Conservation (phyloP, 2,888 invertebrate species). For the Pardosa pseudoannulata region DNA sequence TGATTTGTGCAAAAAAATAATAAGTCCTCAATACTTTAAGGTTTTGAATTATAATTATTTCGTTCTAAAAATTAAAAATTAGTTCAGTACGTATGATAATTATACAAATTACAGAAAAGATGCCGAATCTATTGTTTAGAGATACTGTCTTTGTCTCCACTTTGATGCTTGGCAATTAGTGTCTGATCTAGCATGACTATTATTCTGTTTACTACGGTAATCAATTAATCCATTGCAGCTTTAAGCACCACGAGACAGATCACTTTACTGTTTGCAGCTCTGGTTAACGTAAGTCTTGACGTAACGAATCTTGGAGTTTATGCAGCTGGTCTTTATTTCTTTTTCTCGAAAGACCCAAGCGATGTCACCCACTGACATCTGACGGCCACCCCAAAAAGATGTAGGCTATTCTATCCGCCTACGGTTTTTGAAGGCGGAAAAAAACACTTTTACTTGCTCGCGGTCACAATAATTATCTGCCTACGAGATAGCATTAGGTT, state of each 20-base stretch:
- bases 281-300: constrained; percentile 57
- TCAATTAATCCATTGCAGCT: constrained; percentile 39
- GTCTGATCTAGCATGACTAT: too few relatives aligned
- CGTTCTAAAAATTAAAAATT: too few relatives aligned
- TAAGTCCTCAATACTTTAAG: too few relatives aligned
- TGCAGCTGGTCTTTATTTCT: constrained; percentile 46
- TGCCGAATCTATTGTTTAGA: too few relatives aligned
- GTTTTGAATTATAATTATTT: too few relatives aligned
- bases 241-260: background rate
- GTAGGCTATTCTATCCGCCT: constrained; percentile 47
- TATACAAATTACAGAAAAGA: too few relatives aligned
- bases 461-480: constrained; percentile 20
- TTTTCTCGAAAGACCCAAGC: constrained; percentile 37
- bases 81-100: too few relatives aligned
- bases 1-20: too few relatives aligned
- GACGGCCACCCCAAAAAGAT: constrained; percentile 41
- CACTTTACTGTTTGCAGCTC: constrained; percentile 41
- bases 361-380: constrained; percentile 63
- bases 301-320: constrained; percentile 41
- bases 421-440: constrained; percentile 32
- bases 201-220: constrained; percentile 20
- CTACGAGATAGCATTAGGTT: background rate
- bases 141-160: too few relatives aligned
- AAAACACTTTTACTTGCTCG: constrained; percentile 10
- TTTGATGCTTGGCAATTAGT: too few relatives aligned